phyloP scores from a whole-genome alignment of 2,113 vertebrate species.

The Mustelus asterias region DNA sequence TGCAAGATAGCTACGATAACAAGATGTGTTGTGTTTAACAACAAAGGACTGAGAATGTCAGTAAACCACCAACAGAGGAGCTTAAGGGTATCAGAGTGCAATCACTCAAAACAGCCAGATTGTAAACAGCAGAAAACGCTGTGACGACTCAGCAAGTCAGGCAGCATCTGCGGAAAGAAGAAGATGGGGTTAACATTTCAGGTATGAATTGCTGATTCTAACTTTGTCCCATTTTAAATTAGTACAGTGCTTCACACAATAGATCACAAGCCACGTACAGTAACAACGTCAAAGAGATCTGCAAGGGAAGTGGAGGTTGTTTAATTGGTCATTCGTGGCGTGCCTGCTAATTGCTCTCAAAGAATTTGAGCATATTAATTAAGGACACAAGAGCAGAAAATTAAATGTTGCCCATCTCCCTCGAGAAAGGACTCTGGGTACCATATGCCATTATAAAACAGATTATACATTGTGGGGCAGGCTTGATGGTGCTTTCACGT shows the following conservation, averaged over 20 bases:
- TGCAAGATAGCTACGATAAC: not conserved
- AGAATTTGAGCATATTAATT: not conserved
- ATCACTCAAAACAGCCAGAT: not conserved
- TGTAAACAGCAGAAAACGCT: not conserved
- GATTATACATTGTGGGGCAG: not conserved
- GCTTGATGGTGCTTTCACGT: not conserved
- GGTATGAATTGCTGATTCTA: not conserved
- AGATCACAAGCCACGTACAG: not conserved
- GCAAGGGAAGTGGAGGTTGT: not conserved
- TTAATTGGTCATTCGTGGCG: not conserved
- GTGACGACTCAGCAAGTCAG: not conserved
- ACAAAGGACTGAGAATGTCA: not conserved
- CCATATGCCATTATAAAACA: not conserved
- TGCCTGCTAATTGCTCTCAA: not conserved
- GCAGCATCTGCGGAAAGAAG: not conserved
- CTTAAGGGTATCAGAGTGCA: not conserved
- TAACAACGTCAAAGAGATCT: not conserved
- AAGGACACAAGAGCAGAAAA: not conserved
- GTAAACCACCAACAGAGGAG: not conserved
- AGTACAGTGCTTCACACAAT: not conserved
- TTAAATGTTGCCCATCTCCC: not conserved
- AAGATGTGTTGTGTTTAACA: not conserved
- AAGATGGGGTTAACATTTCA: not conserved
- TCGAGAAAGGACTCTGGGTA: not conserved
- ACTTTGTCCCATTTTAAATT: not conserved